These are phyloP conservation scores for Hirundichthys speculiger DNA, from an alignment of 2,113 vertebrate genomes.

Conservation along the genomic window DNA sequence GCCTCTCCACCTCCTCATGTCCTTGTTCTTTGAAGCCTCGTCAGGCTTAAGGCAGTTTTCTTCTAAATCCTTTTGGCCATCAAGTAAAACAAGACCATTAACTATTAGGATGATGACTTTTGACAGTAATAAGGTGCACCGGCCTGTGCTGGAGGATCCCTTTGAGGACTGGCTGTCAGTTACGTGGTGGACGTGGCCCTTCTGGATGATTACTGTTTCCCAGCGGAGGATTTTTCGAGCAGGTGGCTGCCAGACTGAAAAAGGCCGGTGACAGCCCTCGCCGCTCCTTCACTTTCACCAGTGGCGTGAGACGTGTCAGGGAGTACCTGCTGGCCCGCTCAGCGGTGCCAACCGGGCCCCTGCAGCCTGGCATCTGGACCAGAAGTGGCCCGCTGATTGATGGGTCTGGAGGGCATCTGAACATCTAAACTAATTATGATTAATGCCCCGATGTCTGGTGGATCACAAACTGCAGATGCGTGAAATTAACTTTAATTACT, in stretches of 20 bases:
- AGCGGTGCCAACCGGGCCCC: slow-evolving; percentile 3
- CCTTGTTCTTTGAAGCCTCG: too few species aligned
- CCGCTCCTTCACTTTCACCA: slow-evolving; percentile 13
- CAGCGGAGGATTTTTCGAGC: slow-evolving; percentile 19
- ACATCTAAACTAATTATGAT: slow-evolving; percentile 74
- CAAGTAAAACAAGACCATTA: too few species aligned
- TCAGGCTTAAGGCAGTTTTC: too few species aligned
- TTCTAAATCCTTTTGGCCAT: too few species aligned
- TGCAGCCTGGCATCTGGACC: slow-evolving; percentile 18
- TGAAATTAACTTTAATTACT: slow-evolving; percentile 80
- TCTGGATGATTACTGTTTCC: slow-evolving; percentile 21
- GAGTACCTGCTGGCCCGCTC: slow-evolving; percentile 30
- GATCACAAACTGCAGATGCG: slow-evolving; percentile 72
- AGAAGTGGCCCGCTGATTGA: slow-evolving; percentile 63
- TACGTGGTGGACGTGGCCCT: slow-evolving; percentile 20
- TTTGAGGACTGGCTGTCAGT: slow-evolving; percentile 13
- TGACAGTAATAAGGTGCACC: slow-evolving; percentile 17
- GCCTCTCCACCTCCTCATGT: too few species aligned
- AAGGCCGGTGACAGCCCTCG: slow-evolving; percentile 26
- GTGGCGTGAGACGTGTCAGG: slow-evolving; percentile 3
- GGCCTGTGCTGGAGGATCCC: neutral
- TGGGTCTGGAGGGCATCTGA: slow-evolving; percentile 67
- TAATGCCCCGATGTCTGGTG: slow-evolving; percentile 61
- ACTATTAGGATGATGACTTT: neutral
- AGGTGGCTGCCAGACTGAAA: slow-evolving; percentile 34